Conservation (phyloP, 2,888 invertebrate species). For the Abrostola triplasia region DNA sequence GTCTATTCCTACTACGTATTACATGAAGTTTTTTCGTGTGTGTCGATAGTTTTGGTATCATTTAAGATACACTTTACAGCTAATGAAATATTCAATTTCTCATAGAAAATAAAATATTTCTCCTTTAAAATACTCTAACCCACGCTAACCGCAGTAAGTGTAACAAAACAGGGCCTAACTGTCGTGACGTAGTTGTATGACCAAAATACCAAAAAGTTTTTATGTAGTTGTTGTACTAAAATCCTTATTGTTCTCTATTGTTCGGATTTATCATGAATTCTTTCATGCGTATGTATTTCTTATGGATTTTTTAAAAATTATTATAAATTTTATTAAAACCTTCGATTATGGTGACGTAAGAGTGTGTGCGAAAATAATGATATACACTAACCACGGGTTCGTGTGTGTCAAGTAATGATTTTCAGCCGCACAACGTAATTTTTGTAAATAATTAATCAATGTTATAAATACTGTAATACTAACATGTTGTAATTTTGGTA, state of each 20-base stretch:
- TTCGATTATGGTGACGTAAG: conserved; percentile 39
- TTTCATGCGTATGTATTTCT: conserved; percentile 42
- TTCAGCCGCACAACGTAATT: conserved; percentile 64
- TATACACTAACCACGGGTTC: conserved; percentile 26
- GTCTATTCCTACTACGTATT: conserved; percentile 76
- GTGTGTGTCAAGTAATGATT: conserved; percentile 43
- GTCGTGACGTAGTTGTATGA: conserved; percentile 75
- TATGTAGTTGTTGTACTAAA: conserved; percentile 74
- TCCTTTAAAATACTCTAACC: conserved; percentile 52
- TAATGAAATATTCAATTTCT: conserved; percentile 60
- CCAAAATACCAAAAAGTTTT: conserved; percentile 71
- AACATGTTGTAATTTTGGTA: conserved; percentile 73
- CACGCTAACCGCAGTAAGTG: conserved; percentile 57
- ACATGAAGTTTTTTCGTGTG: conserved; percentile 71
- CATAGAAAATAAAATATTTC: conserved; percentile 59
- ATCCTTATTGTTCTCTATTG: conserved; percentile 62
- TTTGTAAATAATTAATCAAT: conserved; percentile 73
- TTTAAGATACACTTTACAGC: conserved; percentile 67
- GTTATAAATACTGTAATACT: conserved; percentile 64
- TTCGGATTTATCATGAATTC: conserved; percentile 54
- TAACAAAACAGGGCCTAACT: conserved; percentile 74
- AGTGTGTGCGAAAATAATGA: conserved; percentile 55
- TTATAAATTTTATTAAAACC: conserved; percentile 38
- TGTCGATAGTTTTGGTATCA: conserved; percentile 73
- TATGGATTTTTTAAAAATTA: conserved; percentile 25